phyloP scores from a whole-genome alignment of 2,113 vertebrate genomes.

The Eulemur rufifrons region DNA sequence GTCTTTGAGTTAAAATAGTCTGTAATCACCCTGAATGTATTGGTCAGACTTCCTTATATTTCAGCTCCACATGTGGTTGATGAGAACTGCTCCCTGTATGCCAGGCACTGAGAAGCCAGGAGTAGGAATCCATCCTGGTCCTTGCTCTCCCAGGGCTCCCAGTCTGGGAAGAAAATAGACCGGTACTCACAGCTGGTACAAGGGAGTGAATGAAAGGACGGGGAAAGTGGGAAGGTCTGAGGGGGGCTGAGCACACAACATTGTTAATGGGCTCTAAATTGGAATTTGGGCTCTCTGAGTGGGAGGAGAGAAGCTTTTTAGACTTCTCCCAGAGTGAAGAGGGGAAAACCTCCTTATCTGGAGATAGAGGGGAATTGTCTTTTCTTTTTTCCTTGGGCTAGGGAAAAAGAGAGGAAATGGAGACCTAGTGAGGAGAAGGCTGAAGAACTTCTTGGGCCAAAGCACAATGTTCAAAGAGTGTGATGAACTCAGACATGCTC shows the following conservation, averaged over 20 bases:
- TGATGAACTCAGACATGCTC: background rate
- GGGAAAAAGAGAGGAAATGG: background rate
- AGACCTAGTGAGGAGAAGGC: background rate
- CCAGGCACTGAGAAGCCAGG: background rate
- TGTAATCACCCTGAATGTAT: conserved; percentile 37
- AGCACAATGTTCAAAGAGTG: background rate
- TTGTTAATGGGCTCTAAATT: background rate
- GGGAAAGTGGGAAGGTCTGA: background rate
- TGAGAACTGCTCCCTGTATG: background rate
- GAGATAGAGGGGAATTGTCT: background rate
- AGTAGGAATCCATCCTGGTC: background rate
- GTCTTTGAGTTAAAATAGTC: conserved; percentile 58
- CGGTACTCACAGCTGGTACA: background rate
- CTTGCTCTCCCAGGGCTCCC: background rate
- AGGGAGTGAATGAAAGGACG: background rate
- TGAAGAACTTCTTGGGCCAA: background rate
- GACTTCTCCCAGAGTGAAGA: background rate
- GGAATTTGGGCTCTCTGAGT: background rate
- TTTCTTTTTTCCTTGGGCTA: background rate
- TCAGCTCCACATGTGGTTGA: background rate
- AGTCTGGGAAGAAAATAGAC: background rate
- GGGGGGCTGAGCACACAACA: background rate
- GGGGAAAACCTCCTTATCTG: background rate
- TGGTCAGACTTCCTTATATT: conserved; percentile 40
- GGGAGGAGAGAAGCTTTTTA: background rate